These are phyloP conservation scores for Teinopalpus imperialis DNA, from an alignment of 2,888 invertebrate genomes.

Conservation along the genomic window DNA sequence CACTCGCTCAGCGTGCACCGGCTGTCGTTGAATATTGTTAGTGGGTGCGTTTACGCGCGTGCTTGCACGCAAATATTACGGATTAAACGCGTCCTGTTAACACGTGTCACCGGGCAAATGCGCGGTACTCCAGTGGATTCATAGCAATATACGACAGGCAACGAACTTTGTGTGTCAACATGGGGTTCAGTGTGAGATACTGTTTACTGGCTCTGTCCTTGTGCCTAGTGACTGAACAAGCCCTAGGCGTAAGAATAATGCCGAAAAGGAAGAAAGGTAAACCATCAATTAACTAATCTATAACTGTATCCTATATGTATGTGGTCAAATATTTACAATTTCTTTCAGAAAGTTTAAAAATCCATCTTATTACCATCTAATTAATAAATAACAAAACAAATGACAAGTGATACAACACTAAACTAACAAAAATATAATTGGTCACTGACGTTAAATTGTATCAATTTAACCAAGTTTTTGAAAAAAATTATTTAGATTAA, in stretches of 20 bases:
- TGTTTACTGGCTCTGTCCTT: slow-evolving; percentile 75
- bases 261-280: slow-evolving; percentile 82
- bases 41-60: slow-evolving; percentile 44
- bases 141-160: slow-evolving; percentile 44
- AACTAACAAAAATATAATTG: no score
- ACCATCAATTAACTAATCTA: background rate
- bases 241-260: slow-evolving; percentile 80
- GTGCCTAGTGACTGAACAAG: slow-evolving; percentile 75
- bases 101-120: slow-evolving; percentile 55
- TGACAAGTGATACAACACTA: no score
- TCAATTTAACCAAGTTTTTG: no score
- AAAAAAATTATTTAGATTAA: no score
- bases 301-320: background rate
- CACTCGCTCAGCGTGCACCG: slow-evolving; percentile 44
- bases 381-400: no score
- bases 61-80: slow-evolving; percentile 44
- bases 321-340: no score
- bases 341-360: no score
- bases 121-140: slow-evolving; percentile 56
- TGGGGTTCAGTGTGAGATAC: slow-evolving; percentile 79
- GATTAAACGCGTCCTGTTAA: slow-evolving; percentile 43
- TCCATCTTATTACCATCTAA: no score
- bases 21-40: slow-evolving; percentile 29
- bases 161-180: slow-evolving; percentile 61
- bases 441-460: no score